Evolutionary conservation across 2,888 invertebrate species (phyloP), one percentile per base, ranked within the genome.

Genomic region (Dexiosoma caninum): DNA sequence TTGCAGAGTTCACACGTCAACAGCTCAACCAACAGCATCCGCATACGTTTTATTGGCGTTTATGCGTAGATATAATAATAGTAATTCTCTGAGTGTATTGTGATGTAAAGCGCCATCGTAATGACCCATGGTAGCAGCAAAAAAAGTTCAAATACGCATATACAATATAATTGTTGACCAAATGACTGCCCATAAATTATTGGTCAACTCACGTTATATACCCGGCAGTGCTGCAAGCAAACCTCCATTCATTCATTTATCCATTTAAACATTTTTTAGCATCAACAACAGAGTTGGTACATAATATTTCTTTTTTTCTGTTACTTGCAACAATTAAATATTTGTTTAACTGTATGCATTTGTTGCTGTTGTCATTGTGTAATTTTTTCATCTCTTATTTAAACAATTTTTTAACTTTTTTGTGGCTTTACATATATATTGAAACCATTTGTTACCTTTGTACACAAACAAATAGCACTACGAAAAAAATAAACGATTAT

Each of bases 121-220:
- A 60, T 74, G 74, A 37, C 69, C 57, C 76, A 67, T 40, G 81
- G 76, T 51, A 42, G 14, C 42, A 44, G 67, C 21, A 49, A 49
- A 76, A 79, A 81, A 81, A 74, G 81, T 72, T 77, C 77, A 81
- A 80, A 77, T 69, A 53, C 81, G 77, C 81, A 74, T 76, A 72
- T 62, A 76, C 69, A 69, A 84, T 74, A 85, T 87, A 87, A 86
- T 86, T 87, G 87, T 84, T 85, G 86, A 86, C 86, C 88, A 89
- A 88, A 88, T 88, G 89, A 86, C 85, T 84, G 85, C 84, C 85
- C 87, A 89, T 88, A 88, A 89, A 89, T 88, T 88, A 89, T 89
- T 87, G 87, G 85, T 84, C 86, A 85, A 86, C 87, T 85, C 67
- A 77, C 78, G 78, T 80, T 66, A 66, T 57, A 64, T 35, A 67